phyloP scores from a whole-genome alignment of 2,888 invertebrate genomes.

The Drosophila affinis region DNA sequence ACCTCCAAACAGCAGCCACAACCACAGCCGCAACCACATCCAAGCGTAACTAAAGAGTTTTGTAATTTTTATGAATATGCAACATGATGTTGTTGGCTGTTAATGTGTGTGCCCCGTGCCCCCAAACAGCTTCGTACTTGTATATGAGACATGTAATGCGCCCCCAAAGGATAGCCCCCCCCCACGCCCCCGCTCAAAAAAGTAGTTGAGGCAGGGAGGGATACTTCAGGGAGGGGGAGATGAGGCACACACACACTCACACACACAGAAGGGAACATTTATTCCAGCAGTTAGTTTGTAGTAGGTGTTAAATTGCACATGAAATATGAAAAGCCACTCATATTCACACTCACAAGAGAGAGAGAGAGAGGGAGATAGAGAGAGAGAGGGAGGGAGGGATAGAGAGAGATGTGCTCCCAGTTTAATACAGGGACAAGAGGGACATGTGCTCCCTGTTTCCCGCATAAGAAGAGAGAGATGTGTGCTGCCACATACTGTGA shows the following conservation, averaged over 20 bases:
- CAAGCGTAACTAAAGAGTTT: conserved; percentile 37
- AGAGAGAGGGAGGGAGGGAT: background rate
- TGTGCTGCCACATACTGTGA: background rate
- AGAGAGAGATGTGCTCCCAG: conserved; percentile 34
- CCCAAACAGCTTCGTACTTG: conserved; percentile 1
- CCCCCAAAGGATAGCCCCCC: background rate
- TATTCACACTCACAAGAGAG: conserved; percentile 10
- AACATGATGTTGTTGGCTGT: conserved; percentile 59
- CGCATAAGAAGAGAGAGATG: background rate
- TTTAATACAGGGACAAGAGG: conserved; percentile 5
- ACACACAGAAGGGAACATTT: conserved; percentile 42
- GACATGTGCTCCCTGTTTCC: background rate
- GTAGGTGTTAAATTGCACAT: conserved; percentile 77
- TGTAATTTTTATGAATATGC: conserved; percentile 70
- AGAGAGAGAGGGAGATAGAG: background rate
- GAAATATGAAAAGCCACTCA: conserved; percentile 74
- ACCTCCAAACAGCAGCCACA: background rate
- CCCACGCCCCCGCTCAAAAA: background rate
- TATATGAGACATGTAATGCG: conserved; percentile 28
- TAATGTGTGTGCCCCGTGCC: conserved; percentile 23
- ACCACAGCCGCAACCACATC: conserved; percentile 19
- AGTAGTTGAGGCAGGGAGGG: background rate
- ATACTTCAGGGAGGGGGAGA: no score
- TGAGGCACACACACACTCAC: background rate
- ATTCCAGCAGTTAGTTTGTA: conserved; percentile 63